phyloP scores from a whole-genome alignment of 2,888 invertebrate species.

The Rotaria magnacalcarata region DNA sequence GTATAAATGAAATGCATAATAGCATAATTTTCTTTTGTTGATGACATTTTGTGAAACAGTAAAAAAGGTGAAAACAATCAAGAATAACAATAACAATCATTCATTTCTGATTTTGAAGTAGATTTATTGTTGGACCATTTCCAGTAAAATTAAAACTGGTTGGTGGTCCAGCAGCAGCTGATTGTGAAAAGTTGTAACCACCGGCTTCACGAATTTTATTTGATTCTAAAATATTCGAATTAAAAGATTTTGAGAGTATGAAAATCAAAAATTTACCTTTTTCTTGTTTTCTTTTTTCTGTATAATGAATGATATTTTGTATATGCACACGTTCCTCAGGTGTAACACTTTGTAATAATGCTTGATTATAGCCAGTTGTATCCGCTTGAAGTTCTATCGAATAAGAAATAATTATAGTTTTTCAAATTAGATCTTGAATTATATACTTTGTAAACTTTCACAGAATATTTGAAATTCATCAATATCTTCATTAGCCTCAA shows the following conservation, averaged over 20 bases:
- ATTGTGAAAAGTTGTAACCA: conserved; percentile 79
- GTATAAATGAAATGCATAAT: neutral
- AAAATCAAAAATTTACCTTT: neutral
- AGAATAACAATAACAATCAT: neutral
- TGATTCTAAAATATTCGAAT: conserved; percentile 54
- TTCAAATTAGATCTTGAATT: neutral
- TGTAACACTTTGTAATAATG: conserved; percentile 70
- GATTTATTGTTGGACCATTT: neutral
- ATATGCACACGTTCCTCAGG: conserved; percentile 78
- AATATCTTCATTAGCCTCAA: conserved; percentile 76
- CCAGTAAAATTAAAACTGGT: conserved; percentile 82
- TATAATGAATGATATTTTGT: conserved; percentile 77
- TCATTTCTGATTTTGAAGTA: neutral
- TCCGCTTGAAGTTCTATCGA: conserved; percentile 34
- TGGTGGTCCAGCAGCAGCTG: conserved; percentile 70
- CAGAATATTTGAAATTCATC: conserved; percentile 92
- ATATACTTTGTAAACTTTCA: conserved; percentile 64
- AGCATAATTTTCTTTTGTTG: neutral
- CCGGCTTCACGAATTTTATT: conserved; percentile 91
- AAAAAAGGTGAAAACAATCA: neutral
- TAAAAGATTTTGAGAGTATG: neutral
- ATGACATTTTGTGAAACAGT: neutral
- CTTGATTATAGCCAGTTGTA: conserved; percentile 39
- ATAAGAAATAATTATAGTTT: neutral
- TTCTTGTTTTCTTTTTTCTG: conserved; percentile 83